These are phyloP conservation scores for Colletes gigas DNA, from an alignment of 1,140 invertebrate genomes.

Conservation along the genomic window DNA sequence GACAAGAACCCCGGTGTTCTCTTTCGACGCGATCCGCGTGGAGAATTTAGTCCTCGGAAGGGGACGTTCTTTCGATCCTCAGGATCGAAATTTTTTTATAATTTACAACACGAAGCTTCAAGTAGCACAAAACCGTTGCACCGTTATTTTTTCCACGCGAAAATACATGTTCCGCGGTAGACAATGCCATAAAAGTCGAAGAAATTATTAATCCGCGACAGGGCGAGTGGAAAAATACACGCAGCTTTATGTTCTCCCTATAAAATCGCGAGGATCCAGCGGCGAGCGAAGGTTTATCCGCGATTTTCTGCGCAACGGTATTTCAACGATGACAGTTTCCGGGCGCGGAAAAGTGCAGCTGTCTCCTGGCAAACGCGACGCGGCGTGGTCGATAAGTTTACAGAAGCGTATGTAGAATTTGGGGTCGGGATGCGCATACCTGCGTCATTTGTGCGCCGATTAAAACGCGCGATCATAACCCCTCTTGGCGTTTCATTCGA, in stretches of 20 bases:
- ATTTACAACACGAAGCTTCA: too few relatives aligned
- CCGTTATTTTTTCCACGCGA: too few relatives aligned
- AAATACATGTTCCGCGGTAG: too few relatives aligned
- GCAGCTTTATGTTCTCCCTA: neutral
- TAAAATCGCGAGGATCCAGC: slow-evolving; percentile 5
- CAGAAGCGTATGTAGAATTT: slow-evolving; percentile 24
- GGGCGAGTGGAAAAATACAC: neutral
- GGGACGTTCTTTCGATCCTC: neutral
- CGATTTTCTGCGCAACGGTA: slow-evolving; percentile 17
- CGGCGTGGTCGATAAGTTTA: slow-evolving; percentile 1
- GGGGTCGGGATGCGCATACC: neutral
- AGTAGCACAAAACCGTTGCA: too few relatives aligned
- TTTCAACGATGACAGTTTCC: neutral
- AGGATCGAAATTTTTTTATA: too few relatives aligned
- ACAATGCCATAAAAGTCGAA: too few relatives aligned
- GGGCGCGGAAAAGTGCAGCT: slow-evolving; percentile 2
- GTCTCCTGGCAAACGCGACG: neutral
- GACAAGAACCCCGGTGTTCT: neutral
- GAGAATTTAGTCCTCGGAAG: neutral
- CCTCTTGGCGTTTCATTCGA: slow-evolving; percentile 61
- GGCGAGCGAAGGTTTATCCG: slow-evolving; percentile 3
- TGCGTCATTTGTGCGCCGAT: slow-evolving; percentile 48
- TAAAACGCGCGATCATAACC: slow-evolving; percentile 68
- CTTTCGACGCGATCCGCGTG: neutral
- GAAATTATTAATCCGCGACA: too few relatives aligned